Evolutionary conservation across 2,888 invertebrate species (phyloP).

Genomic region (Ernsta delagoae): DNA sequence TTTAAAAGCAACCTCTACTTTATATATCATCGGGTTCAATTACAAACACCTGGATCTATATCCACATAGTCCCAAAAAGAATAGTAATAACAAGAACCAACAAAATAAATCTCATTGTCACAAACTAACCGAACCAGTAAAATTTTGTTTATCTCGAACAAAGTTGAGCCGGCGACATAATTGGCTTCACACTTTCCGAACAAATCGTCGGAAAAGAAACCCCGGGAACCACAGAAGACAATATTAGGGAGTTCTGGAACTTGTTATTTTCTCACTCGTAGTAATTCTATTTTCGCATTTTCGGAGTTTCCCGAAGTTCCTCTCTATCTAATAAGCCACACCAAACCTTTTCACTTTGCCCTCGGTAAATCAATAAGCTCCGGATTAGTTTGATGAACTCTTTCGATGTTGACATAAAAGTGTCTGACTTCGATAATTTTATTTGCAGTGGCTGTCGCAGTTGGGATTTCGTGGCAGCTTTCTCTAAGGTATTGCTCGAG

Average conservation of each 20-base stretch:
- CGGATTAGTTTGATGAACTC: slow-evolving; percentile 46
- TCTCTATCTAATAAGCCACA: slow-evolving; percentile 43
- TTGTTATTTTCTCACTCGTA: slow-evolving; percentile 32
- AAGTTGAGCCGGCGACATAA: not conserved
- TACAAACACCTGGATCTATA: no score
- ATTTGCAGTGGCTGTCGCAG: slow-evolving; percentile 13
- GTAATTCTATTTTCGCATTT: slow-evolving; percentile 37
- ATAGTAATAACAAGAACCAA: not conserved
- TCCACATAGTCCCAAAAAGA: no score
- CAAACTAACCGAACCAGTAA: slow-evolving; percentile 2
- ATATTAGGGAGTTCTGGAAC: slow-evolving; percentile 29
- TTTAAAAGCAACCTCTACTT: no score
- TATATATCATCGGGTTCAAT: no score
- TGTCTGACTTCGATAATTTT: slow-evolving; percentile 29
- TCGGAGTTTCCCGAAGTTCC: slow-evolving; percentile 30
- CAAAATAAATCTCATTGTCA: not conserved
- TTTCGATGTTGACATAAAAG: slow-evolving; percentile 38
- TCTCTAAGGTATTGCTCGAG: not conserved
- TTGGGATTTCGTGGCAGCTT: not conserved
- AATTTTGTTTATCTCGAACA: not conserved
- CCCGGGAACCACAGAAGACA: slow-evolving; percentile 29
- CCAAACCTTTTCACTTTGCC: slow-evolving; percentile 38
- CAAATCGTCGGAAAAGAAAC: slow-evolving; percentile 15
- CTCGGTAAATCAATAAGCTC: slow-evolving; percentile 46
- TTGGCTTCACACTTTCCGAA: slow-evolving; percentile 6